Conservation (phyloP, 1,140 invertebrate genomes). For the Gonatopus flavifemur region DNA sequence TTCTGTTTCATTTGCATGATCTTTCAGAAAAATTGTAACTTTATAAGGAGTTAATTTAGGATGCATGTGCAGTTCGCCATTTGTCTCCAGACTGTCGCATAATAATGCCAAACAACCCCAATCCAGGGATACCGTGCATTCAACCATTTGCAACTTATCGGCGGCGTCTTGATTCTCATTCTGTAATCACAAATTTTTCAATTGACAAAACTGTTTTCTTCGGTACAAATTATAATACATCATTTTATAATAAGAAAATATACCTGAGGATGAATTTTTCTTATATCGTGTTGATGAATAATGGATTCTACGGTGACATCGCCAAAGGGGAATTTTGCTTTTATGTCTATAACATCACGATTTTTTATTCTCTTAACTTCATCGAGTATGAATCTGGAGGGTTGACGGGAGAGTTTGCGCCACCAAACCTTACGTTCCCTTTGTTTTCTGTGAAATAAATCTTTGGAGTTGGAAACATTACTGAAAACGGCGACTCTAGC, state of each 20-base stretch:
- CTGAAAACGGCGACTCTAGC: slow-evolving; percentile 36
- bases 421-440: slow-evolving; percentile 79
- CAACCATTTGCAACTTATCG: slow-evolving; percentile 50
- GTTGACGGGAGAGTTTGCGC: slow-evolving; percentile 61
- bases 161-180: slow-evolving; percentile 45
- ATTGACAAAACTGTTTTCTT: slow-evolving; percentile 14
- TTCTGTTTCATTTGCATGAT: slow-evolving; percentile 25
- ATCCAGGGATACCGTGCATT: slow-evolving; percentile 62
- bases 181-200: slow-evolving; percentile 57
- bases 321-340: slow-evolving; percentile 48
- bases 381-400: slow-evolving; percentile 40
- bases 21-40: slow-evolving; percentile 60
- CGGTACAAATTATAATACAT: background rate
- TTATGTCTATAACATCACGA: slow-evolving; percentile 52
- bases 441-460: slow-evolving; percentile 70
- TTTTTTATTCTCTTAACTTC: slow-evolving; percentile 40
- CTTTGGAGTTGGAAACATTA: slow-evolving; percentile 33
- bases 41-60: slow-evolving; percentile 74
- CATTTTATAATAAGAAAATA: background rate
- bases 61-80: slow-evolving; percentile 63
- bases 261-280: slow-evolving; percentile 37
- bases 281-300: slow-evolving; percentile 34
- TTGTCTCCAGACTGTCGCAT: slow-evolving; percentile 63
- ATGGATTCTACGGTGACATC: slow-evolving; percentile 44
- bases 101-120: slow-evolving; percentile 64